Evolutionary conservation across 2,113 vertebrate species (phyloP).

Genomic region (Osmerus mordax): DNA sequence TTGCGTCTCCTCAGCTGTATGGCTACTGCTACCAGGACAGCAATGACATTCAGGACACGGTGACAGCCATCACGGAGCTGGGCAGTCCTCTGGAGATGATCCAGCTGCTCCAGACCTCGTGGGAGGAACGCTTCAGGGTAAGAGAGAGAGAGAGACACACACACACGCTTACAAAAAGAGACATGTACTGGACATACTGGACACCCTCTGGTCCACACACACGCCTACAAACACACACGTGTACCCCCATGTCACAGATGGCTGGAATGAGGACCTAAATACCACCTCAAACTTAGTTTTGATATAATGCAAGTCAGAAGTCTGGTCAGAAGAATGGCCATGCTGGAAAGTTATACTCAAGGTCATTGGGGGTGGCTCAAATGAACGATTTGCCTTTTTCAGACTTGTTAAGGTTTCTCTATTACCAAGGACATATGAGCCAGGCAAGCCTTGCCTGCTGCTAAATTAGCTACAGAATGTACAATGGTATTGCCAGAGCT

Average conservation of each 20-base stretch:
- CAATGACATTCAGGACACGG: conserved; percentile 81
- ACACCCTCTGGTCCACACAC: background rate
- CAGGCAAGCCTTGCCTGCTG: background rate
- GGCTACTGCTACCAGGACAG: conserved; percentile 89
- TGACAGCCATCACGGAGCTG: conserved; percentile 89
- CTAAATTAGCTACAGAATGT: background rate
- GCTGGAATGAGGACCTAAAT: too few relatives aligned
- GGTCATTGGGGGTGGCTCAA: too few relatives aligned
- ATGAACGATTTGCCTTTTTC: too few relatives aligned
- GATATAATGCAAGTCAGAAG: too few relatives aligned
- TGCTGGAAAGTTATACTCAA: too few relatives aligned
- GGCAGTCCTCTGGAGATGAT: conserved; percentile 90
- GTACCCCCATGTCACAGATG: too few relatives aligned
- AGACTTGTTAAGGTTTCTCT: too few relatives aligned
- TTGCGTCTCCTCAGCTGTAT: conserved; percentile 73
- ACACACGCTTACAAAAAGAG: conserved; percentile 8
- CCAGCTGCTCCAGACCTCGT: conserved; percentile 86
- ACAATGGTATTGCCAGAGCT: background rate
- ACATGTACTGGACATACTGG: background rate
- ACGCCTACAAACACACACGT: background rate
- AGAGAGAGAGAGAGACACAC: conserved; percentile 52
- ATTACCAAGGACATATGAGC: background rate
- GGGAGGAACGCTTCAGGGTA: conserved; percentile 89
- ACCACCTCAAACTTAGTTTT: too few relatives aligned
- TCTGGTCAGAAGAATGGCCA: too few relatives aligned